Percentiles rank a stretch among this genome's conserved stretches.
Evolutionary conservation across 1,140 invertebrate species (phyloP).

Genomic region (Polypedilum pembai): DNA sequence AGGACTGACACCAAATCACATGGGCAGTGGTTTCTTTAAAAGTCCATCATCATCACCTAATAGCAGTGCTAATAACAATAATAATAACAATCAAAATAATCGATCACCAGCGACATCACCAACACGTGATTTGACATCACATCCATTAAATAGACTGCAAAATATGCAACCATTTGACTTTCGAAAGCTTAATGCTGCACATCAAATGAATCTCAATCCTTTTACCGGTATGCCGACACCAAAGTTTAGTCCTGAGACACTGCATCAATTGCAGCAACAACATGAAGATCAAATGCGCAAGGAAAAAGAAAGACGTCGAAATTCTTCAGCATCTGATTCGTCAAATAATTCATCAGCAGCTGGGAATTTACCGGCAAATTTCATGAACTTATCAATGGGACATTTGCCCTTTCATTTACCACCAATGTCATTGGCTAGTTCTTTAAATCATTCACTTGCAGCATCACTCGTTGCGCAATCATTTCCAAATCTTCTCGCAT

Average conservation of each 20-base stretch:
- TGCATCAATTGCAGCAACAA: conserved; percentile 30
- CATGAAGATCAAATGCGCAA: conserved; percentile 34
- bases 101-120: conserved; percentile 41
- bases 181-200: conserved; percentile 58
- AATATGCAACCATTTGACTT: conserved; percentile 95
- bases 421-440: conserved; percentile 46
- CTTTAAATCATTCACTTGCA: conserved; percentile 47
- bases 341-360: conserved; percentile 39
- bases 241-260: conserved; percentile 39
- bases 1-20: conserved; percentile 44
- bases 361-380: conserved; percentile 47
- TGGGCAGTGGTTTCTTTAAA: conserved; percentile 44
- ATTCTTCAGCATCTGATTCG: conserved; percentile 41
- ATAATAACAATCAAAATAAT: conserved; percentile 36
- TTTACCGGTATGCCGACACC: conserved; percentile 35
- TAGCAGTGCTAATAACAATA: conserved; percentile 45
- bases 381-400: conserved; percentile 53
- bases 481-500: conserved; percentile 35
- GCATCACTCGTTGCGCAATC: conserved; percentile 47
- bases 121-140: conserved; percentile 50
- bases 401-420: conserved; percentile 56
- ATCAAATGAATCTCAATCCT: conserved; percentile 42
- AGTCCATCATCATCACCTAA: conserved; percentile 41
- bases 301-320: conserved; percentile 32
- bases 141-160: conserved; percentile 80